phyloP scores from a whole-genome alignment of 2,888 invertebrate genomes.

The Hybos culiciformis region DNA sequence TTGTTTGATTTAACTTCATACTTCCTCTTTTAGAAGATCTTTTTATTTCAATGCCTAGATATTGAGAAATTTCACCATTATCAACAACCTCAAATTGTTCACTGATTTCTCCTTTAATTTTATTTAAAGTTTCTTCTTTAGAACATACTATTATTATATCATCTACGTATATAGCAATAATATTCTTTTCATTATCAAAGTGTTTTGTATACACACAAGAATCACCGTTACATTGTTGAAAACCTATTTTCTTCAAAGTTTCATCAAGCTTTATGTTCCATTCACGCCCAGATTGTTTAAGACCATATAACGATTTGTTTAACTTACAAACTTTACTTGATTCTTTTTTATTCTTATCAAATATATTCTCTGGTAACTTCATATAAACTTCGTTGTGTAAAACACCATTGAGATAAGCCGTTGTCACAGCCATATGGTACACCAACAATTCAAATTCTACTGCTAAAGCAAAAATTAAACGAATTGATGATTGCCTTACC shows the following conservation, averaged over 20 bases:
- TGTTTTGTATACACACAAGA: slow-evolving; percentile 2
- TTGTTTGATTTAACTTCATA: background rate
- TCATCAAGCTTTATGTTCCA: slow-evolving; percentile 2
- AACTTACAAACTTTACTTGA: slow-evolving; percentile 5
- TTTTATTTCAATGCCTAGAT: background rate
- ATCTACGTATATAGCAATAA: slow-evolving; percentile 4
- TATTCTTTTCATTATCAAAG: background rate
- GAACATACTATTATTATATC: background rate
- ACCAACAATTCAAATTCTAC: slow-evolving; percentile 8
- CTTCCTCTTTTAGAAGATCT: background rate
- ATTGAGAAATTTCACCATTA: background rate
- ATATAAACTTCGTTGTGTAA: slow-evolving; percentile 10
- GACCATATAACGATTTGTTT: slow-evolving; percentile 4
- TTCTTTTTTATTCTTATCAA: background rate
- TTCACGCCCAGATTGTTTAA: slow-evolving; percentile 4
- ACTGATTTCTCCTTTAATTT: background rate
- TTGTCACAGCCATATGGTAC: slow-evolving; percentile 9
- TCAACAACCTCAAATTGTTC: background rate
- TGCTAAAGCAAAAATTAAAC: slow-evolving; percentile 8
- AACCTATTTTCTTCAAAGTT: slow-evolving; percentile 4
- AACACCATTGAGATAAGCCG: slow-evolving; percentile 11
- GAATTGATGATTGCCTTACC: slow-evolving; percentile 8
- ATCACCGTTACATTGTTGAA: slow-evolving; percentile 1
- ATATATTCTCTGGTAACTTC: slow-evolving; percentile 9
- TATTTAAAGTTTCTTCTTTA: background rate